These are phyloP conservation scores for Bubo bubo DNA, from an alignment of 2,113 vertebrate species.

Conservation along the genomic window DNA sequence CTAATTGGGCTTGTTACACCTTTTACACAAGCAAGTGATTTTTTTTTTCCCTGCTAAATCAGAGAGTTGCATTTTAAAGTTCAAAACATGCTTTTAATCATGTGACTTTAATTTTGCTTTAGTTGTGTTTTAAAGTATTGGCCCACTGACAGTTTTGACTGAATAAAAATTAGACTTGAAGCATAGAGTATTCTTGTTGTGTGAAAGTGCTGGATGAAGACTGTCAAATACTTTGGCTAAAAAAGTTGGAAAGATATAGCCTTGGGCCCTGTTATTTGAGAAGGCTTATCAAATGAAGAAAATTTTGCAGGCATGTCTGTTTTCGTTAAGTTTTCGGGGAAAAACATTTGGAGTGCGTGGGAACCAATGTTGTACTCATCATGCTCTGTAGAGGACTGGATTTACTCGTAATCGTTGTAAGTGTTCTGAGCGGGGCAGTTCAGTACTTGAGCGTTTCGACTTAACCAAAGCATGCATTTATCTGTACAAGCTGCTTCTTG, in stretches of 20 bases:
- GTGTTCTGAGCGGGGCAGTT: rapidly evolving
- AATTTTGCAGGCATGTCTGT: neutral
- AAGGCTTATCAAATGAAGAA: neutral
- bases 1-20: neutral
- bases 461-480: neutral
- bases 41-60: neutral
- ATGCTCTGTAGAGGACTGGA: rapidly evolving
- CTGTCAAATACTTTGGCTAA: neutral
- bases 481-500: neutral
- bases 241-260: neutral
- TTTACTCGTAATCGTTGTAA: neutral
- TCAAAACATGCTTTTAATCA: neutral
- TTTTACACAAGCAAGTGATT: neutral
- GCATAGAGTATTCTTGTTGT: neutral
- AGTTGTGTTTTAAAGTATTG: neutral
- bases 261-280: neutral
- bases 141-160: neutral
- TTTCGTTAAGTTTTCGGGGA: neutral
- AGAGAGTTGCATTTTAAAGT: neutral
- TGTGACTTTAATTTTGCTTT: neutral
- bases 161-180: neutral
- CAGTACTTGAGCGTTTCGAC: neutral
- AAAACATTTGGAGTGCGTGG: neutral
- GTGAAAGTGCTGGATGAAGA: neutral
- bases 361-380: rapidly evolving